Conservation (phyloP, 2,113 vertebrate genomes). For the Aptenodytes patagonicus region DNA sequence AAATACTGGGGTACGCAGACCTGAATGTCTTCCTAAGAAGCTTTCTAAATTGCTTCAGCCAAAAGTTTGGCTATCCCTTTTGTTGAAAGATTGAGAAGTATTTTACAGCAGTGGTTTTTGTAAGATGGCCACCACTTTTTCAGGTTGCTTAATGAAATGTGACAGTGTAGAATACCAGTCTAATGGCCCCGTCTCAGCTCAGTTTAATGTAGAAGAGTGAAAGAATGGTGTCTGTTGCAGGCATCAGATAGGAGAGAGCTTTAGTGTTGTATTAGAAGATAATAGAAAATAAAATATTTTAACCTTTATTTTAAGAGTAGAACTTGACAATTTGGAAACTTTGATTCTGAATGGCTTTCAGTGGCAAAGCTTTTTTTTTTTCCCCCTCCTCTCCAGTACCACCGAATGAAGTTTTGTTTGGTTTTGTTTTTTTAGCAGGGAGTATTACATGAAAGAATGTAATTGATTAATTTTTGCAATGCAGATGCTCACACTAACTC, state of each 20-base stretch:
- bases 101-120: not conserved
- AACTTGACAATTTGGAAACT: not conserved
- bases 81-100: not conserved
- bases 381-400: rapidly evolving
- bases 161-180: not conserved
- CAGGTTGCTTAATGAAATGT: not conserved
- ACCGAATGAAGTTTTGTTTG: not conserved
- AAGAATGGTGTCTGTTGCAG: not conserved
- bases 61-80: not conserved
- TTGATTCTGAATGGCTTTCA: not conserved
- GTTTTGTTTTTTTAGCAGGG: not conserved
- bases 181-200: not conserved
- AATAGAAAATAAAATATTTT: not conserved
- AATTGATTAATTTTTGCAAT: not conserved
- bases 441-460: not conserved
- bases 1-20: not conserved
- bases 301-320: not conserved
- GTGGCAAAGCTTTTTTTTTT: not conserved
- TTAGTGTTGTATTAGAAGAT: not conserved
- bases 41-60: not conserved
- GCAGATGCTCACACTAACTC: not conserved
- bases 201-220: not conserved
- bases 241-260: no score
- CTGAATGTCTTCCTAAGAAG: not conserved
- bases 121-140: not conserved